phyloP scores from a whole-genome alignment of 2,113 vertebrate species.

The Epinephelus cyanopodus region DNA sequence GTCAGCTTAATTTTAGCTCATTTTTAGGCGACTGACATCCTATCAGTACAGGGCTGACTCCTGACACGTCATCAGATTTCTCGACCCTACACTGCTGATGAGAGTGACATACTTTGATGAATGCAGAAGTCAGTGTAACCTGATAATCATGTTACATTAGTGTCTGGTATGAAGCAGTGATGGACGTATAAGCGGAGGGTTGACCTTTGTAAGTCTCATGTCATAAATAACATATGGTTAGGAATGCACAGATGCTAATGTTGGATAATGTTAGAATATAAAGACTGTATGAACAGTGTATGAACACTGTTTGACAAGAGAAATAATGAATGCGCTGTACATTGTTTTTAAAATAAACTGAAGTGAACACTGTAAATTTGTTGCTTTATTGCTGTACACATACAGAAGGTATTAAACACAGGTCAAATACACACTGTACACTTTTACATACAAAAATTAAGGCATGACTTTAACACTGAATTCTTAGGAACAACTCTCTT shows the following conservation, averaged over 20 bases:
- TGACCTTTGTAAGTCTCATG: neutral
- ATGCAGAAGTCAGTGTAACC: neutral
- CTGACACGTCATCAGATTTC: neutral
- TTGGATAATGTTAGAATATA: neutral
- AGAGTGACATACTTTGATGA: neutral
- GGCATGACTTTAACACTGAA: neutral
- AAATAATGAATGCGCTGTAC: neutral
- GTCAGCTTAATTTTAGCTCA: neutral
- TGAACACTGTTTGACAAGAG: neutral
- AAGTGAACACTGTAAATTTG: neutral
- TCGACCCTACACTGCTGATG: neutral
- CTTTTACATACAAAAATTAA: slow-evolving; percentile 14
- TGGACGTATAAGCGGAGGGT: neutral
- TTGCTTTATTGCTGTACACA: slow-evolving; percentile 53
- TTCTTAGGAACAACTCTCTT: neutral
- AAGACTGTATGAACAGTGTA: neutral
- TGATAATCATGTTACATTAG: neutral
- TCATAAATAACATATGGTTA: neutral
- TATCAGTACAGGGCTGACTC: neutral
- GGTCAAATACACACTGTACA: slow-evolving; percentile 24
- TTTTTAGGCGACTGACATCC: neutral
- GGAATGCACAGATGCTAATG: neutral
- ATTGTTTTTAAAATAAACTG: slow-evolving; percentile 24
- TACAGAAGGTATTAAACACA: slow-evolving; percentile 34
- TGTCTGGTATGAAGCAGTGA: neutral